Evolutionary conservation across 2,113 vertebrate genomes (phyloP).

Genomic region (Mellivora capensis): DNA sequence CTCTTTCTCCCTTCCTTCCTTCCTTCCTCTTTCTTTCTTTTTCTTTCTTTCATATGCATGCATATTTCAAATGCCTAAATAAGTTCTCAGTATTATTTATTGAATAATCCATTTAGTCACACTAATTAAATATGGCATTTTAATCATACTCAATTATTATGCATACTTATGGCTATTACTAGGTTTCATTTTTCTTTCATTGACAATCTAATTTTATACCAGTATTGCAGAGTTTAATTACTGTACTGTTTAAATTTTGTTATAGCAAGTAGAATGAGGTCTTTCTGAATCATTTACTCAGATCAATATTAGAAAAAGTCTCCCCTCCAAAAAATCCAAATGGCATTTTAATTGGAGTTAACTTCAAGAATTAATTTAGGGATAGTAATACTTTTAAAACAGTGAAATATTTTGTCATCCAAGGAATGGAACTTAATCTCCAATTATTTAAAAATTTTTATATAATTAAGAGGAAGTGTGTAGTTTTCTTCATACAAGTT

Average conservation of each 20-base stretch:
- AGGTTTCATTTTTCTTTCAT: conserved; percentile 42
- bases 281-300: background rate
- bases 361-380: conserved; percentile 21
- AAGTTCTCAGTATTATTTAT: background rate
- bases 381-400: conserved; percentile 12
- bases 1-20: background rate
- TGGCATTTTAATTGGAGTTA: background rate
- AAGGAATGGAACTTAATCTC: background rate
- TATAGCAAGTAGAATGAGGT: background rate
- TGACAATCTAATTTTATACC: conserved; percentile 31
- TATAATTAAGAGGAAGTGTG: background rate
- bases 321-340: background rate
- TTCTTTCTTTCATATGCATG: background rate
- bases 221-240: conserved; percentile 24
- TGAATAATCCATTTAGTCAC: background rate
- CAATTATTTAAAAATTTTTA: background rate
- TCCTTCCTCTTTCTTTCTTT: no score
- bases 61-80: background rate
- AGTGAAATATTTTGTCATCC: background rate
- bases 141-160: conserved; percentile 35
- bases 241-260: background rate
- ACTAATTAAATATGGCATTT: conserved; percentile 39
- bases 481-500: background rate
- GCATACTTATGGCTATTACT: background rate
- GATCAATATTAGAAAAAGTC: conserved; percentile 21